Evolutionary conservation across 2,113 vertebrate genomes (phyloP).

Genomic region (Erythrolamprus reginae): DNA sequence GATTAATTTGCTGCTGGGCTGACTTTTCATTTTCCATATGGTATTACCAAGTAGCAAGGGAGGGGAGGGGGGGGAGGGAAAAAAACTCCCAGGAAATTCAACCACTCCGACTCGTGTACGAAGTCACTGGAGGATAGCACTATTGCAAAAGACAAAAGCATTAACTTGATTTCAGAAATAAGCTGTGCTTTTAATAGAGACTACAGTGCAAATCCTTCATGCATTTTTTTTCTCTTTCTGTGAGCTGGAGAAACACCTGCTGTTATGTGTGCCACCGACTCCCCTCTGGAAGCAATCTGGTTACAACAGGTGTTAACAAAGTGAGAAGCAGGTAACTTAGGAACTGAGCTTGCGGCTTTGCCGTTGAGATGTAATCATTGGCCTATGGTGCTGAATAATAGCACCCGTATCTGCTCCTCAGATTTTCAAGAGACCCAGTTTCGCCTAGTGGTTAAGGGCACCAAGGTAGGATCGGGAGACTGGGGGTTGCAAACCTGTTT

Average conservation of each 20-base stretch:
- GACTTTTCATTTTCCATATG: conserved; percentile 17
- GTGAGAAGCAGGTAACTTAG: not conserved
- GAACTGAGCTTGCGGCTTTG: not conserved
- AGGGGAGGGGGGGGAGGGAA: accelerated
- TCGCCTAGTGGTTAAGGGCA: not conserved
- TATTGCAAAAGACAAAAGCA: not conserved
- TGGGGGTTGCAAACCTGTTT: not conserved
- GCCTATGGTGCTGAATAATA: not conserved
- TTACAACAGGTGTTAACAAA: conserved; percentile 12
- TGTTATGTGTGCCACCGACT: not conserved
- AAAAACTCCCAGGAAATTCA: not conserved
- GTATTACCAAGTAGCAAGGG: conserved; percentile 1
- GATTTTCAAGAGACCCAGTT: not conserved
- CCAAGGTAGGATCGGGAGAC: not conserved
- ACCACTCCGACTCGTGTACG: not conserved
- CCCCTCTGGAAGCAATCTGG: not conserved
- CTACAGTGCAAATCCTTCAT: not conserved
- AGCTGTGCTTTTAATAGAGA: not conserved
- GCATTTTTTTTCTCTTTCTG: too few relatives aligned
- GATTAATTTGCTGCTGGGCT: conserved; percentile 25
- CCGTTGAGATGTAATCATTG: not conserved
- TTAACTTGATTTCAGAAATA: not conserved
- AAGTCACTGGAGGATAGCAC: not conserved
- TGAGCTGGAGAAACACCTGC: not conserved
- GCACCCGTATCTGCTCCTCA: not conserved